Conservation (phyloP, 1,140 invertebrate genomes). For the Aphidius ervi region DNA sequence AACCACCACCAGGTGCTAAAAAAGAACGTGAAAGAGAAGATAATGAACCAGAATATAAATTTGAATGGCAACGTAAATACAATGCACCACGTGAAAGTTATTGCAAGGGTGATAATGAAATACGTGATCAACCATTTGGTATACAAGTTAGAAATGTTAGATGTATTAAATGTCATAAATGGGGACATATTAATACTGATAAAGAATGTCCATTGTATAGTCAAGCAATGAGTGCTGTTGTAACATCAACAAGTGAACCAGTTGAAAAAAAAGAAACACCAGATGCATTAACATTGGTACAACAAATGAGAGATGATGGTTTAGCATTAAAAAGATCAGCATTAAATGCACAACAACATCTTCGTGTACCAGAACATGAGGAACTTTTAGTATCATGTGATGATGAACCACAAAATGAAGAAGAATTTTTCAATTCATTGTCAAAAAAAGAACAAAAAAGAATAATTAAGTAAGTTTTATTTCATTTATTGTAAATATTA, state of each 20-base stretch:
- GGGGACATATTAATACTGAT: constrained; percentile 99
- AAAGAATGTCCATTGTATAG: constrained; percentile 93
- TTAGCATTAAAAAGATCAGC: constrained; percentile 73
- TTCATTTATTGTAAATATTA: no score
- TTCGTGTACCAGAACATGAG: constrained; percentile 47
- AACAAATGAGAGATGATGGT: constrained; percentile 90
- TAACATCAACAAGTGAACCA: constrained; percentile 41
- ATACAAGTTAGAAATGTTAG: constrained; percentile 96
- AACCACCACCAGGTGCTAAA: constrained; percentile 95
- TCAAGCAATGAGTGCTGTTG: constrained; percentile 66
- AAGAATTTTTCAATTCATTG: constrained; percentile 76
- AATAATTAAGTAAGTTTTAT: constrained; percentile 68
- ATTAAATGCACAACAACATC: constrained; percentile 60
- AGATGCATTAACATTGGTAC: constrained; percentile 73
- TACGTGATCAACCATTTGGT: constrained; percentile 97
- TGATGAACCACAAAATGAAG: constrained; percentile 60
- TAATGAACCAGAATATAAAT: constrained; percentile 95
- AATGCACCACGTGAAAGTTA: constrained; percentile 97
- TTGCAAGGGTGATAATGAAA: constrained; percentile 92
- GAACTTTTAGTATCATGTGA: constrained; percentile 55
- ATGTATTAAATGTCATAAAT: constrained; percentile 98
- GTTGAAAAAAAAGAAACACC: constrained; percentile 54
- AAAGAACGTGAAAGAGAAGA: constrained; percentile 88
- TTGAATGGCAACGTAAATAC: constrained; percentile 99
- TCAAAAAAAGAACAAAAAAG: constrained; percentile 87